Conservation (phyloP, 2,797 vertebrate species). For the Paguma larvata region DNA sequence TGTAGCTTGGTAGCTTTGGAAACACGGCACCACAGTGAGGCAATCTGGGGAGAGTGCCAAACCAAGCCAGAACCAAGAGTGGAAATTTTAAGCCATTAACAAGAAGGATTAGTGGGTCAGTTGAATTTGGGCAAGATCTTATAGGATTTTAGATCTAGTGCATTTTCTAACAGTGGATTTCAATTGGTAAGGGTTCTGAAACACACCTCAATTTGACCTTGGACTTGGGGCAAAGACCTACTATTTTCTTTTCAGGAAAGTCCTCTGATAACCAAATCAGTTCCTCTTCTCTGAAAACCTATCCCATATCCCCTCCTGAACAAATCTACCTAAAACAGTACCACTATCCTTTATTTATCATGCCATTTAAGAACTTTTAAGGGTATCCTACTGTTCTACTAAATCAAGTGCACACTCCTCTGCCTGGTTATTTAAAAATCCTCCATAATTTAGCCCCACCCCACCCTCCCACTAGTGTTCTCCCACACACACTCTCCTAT, state of each 20-base stretch:
- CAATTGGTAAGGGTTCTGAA: not conserved
- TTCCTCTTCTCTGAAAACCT: not conserved
- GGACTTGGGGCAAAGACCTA: not conserved
- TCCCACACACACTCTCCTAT: not conserved
- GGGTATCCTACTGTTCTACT: not conserved
- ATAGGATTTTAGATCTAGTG: not conserved
- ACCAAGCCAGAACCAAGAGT: constrained; percentile 36
- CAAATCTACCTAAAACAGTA: not conserved
- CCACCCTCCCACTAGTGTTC: not conserved
- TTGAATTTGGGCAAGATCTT: constrained; percentile 35
- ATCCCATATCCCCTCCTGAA: not conserved
- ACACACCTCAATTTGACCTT: not conserved
- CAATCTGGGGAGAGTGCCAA: constrained; percentile 35
- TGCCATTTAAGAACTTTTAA: constrained; percentile 36
- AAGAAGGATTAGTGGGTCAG: constrained; percentile 55
- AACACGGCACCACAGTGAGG: constrained; percentile 28
- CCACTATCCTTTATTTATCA: not conserved
- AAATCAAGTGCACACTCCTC: constrained; percentile 11
- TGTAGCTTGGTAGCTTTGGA: constrained; percentile 43
- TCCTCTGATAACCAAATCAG: not conserved
- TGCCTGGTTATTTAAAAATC: constrained; percentile 33
- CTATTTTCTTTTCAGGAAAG: not conserved
- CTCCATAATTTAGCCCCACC: not conserved
- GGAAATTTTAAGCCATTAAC: constrained; percentile 50
- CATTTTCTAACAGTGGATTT: constrained; percentile 32